These are phyloP conservation scores for Hiodon tergisus DNA, from an alignment of 2,113 vertebrate species.

Conservation along the genomic window DNA sequence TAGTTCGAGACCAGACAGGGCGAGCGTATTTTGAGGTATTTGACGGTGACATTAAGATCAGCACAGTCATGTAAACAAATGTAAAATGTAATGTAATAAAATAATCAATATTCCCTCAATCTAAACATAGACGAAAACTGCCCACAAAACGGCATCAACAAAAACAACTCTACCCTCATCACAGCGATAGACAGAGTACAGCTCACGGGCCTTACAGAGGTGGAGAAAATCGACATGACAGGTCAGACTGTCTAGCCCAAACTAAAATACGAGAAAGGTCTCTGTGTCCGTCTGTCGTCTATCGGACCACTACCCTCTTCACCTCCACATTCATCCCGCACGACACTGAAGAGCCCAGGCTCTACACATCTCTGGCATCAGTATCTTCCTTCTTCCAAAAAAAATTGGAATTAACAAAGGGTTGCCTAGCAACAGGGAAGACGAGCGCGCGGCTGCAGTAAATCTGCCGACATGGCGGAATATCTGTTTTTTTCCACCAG, in stretches of 20 bases:
- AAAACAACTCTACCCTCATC: not conserved
- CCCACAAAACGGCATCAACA: conserved; percentile 25
- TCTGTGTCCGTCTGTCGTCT: not conserved
- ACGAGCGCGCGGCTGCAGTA: conserved; percentile 12
- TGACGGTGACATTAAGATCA: not conserved
- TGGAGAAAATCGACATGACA: conserved; percentile 9
- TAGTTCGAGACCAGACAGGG: not conserved
- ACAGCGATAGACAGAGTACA: not conserved
- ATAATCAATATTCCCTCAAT: no score
- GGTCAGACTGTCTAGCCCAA: not conserved
- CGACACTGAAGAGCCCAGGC: conserved; percentile 4
- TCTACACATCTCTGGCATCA: conserved; percentile 27
- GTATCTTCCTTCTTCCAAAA: conserved; percentile 23
- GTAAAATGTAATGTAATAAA: no score
- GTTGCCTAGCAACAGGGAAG: conserved; percentile 61
- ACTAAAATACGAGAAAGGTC: not conserved
- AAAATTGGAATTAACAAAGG: conserved; percentile 38
- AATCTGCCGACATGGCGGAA: conserved; percentile 10
- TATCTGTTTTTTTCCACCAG: not conserved
- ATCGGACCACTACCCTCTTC: not conserved
- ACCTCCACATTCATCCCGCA: conserved; percentile 24
- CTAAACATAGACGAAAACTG: no score
- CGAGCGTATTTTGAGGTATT: not conserved
- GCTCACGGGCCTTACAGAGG: not conserved
- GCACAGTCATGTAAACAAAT: not conserved